Percentiles rank a stretch among this genome's conserved stretches.
Conservation (phyloP, 2,113 vertebrate genomes). For the Anolis sagrei region DNA sequence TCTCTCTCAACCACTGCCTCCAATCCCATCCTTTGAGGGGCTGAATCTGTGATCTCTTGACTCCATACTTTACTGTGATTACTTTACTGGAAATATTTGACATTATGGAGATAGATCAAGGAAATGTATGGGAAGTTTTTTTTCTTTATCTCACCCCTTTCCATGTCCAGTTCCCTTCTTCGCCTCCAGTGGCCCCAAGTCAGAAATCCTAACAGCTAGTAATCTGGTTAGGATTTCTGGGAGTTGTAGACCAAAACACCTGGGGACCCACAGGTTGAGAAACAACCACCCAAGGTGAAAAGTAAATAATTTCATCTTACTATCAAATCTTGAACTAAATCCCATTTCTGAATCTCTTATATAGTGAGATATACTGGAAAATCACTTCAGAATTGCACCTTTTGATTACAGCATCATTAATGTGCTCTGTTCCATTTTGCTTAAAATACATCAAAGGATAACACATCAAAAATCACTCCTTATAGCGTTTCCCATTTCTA, state of each 20-base stretch:
- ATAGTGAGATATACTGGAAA: neutral
- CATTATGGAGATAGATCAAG: neutral
- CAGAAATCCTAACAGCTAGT: too few relatives aligned
- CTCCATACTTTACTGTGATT: neutral
- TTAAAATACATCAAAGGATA: neutral
- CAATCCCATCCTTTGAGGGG: neutral
- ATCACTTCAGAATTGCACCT: neutral
- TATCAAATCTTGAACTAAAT: neutral
- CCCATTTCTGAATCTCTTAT: neutral
- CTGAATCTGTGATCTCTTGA: neutral
- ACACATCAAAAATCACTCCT: neutral
- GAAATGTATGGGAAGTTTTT: neutral
- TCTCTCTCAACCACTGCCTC: neutral
- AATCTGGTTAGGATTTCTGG: too few relatives aligned
- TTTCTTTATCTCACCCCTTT: neutral
- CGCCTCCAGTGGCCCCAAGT: too few relatives aligned
- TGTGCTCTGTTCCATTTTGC: neutral
- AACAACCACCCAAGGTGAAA: neutral
- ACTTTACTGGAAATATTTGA: neutral
- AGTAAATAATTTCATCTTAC: neutral
- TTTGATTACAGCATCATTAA: neutral
- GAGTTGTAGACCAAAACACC: too few relatives aligned
- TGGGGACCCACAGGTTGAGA: too few relatives aligned
- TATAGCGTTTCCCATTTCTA: slow-evolving; percentile 28
- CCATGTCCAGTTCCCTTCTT: neutral